Percentiles rank a stretch among this genome's conserved stretches.
Conservation (phyloP, 2,113 vertebrate species). For the Spheniscus mendiculus region DNA sequence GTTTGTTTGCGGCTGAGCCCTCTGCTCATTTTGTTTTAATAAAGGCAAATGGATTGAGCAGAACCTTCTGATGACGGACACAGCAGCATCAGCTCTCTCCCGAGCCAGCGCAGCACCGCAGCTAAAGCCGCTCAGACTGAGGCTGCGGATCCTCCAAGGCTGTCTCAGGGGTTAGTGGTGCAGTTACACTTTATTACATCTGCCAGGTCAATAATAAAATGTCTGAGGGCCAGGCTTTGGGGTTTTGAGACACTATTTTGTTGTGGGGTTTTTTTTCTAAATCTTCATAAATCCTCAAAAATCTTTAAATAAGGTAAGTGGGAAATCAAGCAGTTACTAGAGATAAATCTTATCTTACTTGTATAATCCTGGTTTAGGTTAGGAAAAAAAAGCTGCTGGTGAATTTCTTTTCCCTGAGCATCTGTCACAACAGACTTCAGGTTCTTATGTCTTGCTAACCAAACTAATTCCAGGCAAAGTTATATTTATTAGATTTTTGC, state of each 20-base stretch:
- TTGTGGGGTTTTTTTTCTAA: background rate
- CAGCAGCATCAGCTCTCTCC: background rate
- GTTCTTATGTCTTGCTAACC: background rate
- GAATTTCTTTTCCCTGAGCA: conserved; percentile 14
- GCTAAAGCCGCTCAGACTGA: background rate
- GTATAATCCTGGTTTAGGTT: background rate
- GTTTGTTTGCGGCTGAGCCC: background rate
- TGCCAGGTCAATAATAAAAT: background rate
- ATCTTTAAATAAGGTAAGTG: conserved; percentile 25
- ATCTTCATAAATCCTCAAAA: conserved; percentile 11
- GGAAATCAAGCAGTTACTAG: background rate
- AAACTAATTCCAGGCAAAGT: background rate
- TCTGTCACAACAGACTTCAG: background rate
- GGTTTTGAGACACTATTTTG: background rate
- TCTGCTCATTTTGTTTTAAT: background rate
- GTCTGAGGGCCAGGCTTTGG: background rate
- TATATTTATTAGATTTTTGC: background rate
- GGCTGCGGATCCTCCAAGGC: background rate
- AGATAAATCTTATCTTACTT: background rate
- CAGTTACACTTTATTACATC: background rate
- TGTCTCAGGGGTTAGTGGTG: background rate
- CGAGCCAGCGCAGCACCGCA: fast-evolving
- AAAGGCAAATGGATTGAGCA: background rate
- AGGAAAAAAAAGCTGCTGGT: background rate
- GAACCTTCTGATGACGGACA: background rate